A percentile compares a stretch with the other conserved stretches of the same genome.
phyloP scores from a whole-genome alignment of 64 coral and sea anemone genomes.

The Pachyseris speciosa region DNA sequence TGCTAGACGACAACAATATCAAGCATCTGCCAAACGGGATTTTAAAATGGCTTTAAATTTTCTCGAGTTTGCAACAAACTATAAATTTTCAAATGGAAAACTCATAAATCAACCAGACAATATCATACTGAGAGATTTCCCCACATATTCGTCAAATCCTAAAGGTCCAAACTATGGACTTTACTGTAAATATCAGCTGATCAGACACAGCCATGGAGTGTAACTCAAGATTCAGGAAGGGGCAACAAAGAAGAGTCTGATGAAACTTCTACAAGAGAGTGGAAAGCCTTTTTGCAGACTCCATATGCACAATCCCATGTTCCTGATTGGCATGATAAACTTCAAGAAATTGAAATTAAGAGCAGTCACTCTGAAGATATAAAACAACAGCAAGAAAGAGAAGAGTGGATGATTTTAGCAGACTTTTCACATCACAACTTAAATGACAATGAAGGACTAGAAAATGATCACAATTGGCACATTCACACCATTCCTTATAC shows the following conservation, averaged over 20 bases:
- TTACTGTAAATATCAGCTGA: conserved; percentile 29
- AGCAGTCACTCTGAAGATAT: conserved; percentile 12
- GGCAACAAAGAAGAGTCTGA: conserved; percentile 6
- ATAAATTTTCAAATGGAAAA: conserved; percentile 38
- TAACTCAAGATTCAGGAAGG: conserved; percentile 13
- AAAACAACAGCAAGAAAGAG: conserved; percentile 2
- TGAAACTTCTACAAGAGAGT: conserved; percentile 22
- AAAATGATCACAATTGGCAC: conserved; percentile 30
- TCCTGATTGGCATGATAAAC: conserved; percentile 48
- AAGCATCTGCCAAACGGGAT: neutral
- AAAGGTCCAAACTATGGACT: conserved; percentile 21
- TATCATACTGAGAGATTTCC: conserved; percentile 1
- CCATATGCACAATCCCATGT: conserved; percentile 34
- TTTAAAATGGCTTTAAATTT: conserved; percentile 65
- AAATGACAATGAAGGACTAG: conserved; percentile 10
- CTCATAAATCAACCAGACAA: conserved; percentile 9
- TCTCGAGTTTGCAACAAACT: conserved; percentile 41
- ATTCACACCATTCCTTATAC: neutral
- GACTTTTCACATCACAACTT: conserved; percentile 32
- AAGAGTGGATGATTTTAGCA: conserved; percentile 52
- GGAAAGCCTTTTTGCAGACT: conserved; percentile 44
- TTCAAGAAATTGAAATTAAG: conserved; percentile 5
- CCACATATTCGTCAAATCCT: conserved; percentile 13
- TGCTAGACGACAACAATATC: conserved; percentile 47
- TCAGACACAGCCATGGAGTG: conserved; percentile 37